phyloP scores from a whole-genome alignment of 1,140 invertebrate genomes.

The Papilio polyxenes region DNA sequence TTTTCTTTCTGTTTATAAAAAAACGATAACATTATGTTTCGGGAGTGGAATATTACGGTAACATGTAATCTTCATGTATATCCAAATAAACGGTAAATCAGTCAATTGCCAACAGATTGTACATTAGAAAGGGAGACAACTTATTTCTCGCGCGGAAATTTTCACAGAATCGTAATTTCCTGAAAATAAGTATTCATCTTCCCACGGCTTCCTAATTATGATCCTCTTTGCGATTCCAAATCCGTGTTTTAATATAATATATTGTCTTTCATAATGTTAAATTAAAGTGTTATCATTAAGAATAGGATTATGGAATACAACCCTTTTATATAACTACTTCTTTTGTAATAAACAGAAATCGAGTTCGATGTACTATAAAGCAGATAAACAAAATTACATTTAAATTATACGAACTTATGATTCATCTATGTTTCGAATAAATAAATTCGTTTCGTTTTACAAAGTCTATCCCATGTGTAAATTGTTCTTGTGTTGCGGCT shows the following conservation, averaged over 20 bases:
- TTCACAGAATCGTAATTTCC: conserved; percentile 22
- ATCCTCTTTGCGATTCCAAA: conserved; percentile 14
- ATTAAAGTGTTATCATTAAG: not conserved
- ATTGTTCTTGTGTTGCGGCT: not conserved
- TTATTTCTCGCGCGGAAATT: conserved; percentile 21
- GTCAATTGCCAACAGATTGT: conserved; percentile 9
- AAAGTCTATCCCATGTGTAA: not conserved
- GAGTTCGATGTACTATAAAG: too few relatives aligned
- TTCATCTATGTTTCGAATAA: too few relatives aligned
- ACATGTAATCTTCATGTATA: not conserved
- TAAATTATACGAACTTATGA: too few relatives aligned
- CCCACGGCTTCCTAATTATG: conserved; percentile 17
- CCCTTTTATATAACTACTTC: too few relatives aligned
- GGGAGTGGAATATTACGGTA: too few relatives aligned
- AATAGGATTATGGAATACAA: not conserved
- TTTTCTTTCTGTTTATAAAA: too few relatives aligned
- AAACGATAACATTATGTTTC: too few relatives aligned
- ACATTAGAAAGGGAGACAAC: conserved; percentile 12
- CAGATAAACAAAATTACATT: too few relatives aligned
- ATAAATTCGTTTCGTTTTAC: too few relatives aligned
- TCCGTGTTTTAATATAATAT: not conserved
- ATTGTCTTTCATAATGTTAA: not conserved
- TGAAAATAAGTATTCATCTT: conserved; percentile 25
- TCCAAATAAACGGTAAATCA: conserved; percentile 23
- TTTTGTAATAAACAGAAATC: too few relatives aligned